Percentiles rank a stretch among this genome's conserved stretches.
These are phyloP conservation scores for Pelodytes ibericus DNA, from an alignment of 2,797 vertebrate species.

Conservation along the genomic window DNA sequence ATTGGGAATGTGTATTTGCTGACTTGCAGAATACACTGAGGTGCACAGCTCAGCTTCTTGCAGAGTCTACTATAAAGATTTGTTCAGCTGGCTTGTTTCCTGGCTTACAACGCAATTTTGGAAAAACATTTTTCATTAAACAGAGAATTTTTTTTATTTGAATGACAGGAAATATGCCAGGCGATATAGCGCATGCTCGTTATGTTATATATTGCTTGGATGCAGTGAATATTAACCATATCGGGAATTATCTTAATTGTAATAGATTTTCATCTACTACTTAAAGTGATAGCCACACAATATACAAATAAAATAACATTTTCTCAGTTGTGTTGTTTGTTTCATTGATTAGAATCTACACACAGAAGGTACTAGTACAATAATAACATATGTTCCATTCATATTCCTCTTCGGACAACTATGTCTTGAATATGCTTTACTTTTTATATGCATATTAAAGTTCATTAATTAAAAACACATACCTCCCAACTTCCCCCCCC, in stretches of 20 bases:
- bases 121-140: slow-evolving; percentile 61
- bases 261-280: background rate
- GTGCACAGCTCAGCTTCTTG: slow-evolving; percentile 69
- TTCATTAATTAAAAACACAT: no score
- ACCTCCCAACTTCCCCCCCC: no score
- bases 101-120: slow-evolving; percentile 52
- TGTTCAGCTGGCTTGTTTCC: slow-evolving; percentile 64
- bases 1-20: slow-evolving; percentile 62
- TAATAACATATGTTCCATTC: no score
- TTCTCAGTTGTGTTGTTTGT: no score
- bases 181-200: slow-evolving; percentile 46
- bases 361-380: no score
- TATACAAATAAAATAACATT: no score
- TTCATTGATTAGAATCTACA: no score
- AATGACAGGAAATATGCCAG: slow-evolving; percentile 56
- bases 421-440: no score
- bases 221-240: background rate
- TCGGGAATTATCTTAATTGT: slow-evolving; percentile 1
- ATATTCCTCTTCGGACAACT: no score
- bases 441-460: no score
- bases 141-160: slow-evolving; percentile 53
- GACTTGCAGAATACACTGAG: slow-evolving; percentile 61
- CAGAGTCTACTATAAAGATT: slow-evolving; percentile 59
- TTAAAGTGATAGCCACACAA: background rate
- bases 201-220: slow-evolving; percentile 14